These are phyloP conservation scores for Hypotaenidia okinawae DNA, from an alignment of 2,797 vertebrate genomes.

Conservation along the genomic window DNA sequence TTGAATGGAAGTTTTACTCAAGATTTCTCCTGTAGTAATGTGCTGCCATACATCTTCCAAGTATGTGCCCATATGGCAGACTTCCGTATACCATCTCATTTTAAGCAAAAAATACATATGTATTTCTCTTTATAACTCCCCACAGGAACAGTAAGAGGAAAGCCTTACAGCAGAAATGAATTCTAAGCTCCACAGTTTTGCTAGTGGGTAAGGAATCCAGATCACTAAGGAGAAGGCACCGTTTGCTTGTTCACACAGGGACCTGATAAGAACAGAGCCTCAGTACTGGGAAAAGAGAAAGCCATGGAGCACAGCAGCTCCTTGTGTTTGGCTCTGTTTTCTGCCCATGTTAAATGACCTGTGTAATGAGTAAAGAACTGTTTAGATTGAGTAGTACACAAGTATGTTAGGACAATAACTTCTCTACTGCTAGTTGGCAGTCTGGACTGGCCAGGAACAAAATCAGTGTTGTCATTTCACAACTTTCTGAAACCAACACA, in stretches of 20 bases:
- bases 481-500: background rate
- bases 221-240: background rate
- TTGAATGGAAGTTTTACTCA: background rate
- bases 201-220: background rate
- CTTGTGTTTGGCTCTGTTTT: background rate
- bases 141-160: background rate
- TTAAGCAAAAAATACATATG: background rate
- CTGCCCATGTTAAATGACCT: background rate
- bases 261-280: background rate
- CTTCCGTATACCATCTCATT: background rate
- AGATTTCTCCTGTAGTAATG: background rate
- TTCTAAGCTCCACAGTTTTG: background rate
- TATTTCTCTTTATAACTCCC: background rate
- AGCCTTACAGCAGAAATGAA: background rate
- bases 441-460: background rate
- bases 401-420: background rate
- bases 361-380: slow-evolving; percentile 3
- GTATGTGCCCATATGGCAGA: background rate
- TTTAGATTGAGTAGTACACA: background rate
- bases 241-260: background rate
- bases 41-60: background rate
- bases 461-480: background rate
- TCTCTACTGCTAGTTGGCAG: background rate
- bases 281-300: background rate
- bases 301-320: background rate